phyloP scores from a whole-genome alignment of 2,888 invertebrate genomes.

The Augiades crinisus region DNA sequence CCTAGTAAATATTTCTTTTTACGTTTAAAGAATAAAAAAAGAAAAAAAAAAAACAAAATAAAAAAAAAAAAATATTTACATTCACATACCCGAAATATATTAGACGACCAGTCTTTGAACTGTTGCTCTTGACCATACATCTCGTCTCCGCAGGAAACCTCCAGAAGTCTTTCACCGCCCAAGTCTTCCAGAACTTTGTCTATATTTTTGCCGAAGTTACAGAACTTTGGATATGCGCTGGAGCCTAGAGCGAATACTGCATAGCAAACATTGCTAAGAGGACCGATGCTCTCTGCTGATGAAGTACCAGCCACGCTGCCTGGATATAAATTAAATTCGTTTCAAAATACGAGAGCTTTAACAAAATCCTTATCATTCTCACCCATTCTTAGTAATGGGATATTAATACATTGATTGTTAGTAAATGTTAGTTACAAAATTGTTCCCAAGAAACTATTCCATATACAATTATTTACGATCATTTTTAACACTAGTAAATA shows the following conservation, averaged over 20 bases:
- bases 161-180: constrained; percentile 92
- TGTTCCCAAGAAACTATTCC: too few relatives aligned
- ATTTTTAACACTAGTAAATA: too few relatives aligned
- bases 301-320: constrained; percentile 87
- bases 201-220: constrained; percentile 95
- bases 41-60: too few relatives aligned
- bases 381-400: too few relatives aligned
- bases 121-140: constrained; percentile 97
- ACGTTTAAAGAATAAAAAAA: too few relatives aligned
- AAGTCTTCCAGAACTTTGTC: constrained; percentile 93
- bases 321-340: too few relatives aligned
- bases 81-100: constrained; percentile 89
- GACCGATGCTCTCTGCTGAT: constrained; percentile 91
- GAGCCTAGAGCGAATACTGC: constrained; percentile 97
- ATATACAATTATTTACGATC: too few relatives aligned
- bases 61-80: neutral
- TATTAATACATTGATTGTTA: too few relatives aligned
- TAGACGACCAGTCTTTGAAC: constrained; percentile 93
- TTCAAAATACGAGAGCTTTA: too few relatives aligned
- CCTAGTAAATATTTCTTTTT: too few relatives aligned
- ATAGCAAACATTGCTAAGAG: constrained; percentile 93
- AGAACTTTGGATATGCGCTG: constrained; percentile 97
- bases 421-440: too few relatives aligned
- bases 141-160: constrained; percentile 93
- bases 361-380: too few relatives aligned